Conservation (phyloP, 2,888 invertebrate species). For the Thera britannica region DNA sequence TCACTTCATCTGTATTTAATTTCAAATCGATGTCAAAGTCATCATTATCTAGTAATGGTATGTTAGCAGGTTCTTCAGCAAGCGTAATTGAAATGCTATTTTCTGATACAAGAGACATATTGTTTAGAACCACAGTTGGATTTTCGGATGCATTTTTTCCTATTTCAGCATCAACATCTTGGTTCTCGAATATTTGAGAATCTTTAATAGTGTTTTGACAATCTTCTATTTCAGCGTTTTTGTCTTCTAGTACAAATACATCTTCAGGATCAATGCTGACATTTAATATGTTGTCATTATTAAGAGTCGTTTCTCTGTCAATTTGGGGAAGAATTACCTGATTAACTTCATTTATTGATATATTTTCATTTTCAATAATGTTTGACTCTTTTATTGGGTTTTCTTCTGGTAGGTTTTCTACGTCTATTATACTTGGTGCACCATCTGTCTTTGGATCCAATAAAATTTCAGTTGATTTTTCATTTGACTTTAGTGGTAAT, state of each 20-base stretch:
- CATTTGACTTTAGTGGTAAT: conserved; percentile 1
- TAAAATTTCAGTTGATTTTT: conserved; percentile 1
- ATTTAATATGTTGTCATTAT: conserved; percentile 1
- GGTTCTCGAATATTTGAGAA: neutral
- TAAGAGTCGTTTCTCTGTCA: neutral
- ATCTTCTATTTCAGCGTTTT: neutral
- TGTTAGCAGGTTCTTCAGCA: conserved; percentile 21
- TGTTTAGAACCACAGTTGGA: neutral
- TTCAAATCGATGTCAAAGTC: conserved; percentile 58
- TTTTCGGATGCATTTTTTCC: conserved; percentile 4
- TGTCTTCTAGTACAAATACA: conserved; percentile 2
- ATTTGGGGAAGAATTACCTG: neutral
- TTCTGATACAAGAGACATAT: conserved; percentile 8
- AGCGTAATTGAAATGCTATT: neutral
- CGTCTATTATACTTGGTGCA: neutral
- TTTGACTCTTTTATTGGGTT: neutral
- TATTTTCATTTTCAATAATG: conserved; percentile 9
- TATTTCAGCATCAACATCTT: neutral
- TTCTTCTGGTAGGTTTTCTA: conserved; percentile 6
- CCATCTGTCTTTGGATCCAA: conserved; percentile 5
- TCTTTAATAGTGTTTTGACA: neutral
- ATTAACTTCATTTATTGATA: conserved; percentile 6
- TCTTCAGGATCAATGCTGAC: neutral
- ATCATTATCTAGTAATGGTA: conserved; percentile 43
- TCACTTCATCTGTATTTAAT: conserved; percentile 3